Evolutionary conservation across 2,113 vertebrate species (phyloP).

Genomic region (Gulo gulo): DNA sequence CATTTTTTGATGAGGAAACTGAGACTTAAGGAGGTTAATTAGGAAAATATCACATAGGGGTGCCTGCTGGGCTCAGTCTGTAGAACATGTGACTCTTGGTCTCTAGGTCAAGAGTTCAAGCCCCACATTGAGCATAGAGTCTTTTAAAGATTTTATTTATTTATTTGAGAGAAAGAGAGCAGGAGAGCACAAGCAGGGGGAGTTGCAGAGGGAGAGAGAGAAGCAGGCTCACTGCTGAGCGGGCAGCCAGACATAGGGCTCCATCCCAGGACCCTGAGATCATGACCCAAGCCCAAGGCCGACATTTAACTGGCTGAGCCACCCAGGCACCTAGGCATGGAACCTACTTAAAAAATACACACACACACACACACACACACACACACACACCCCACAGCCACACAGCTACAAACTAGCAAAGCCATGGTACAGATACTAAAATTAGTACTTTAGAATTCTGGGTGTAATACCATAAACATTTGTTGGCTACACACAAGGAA

Average conservation of each 20-base stretch:
- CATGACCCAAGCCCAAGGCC: not conserved
- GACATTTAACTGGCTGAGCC: not conserved
- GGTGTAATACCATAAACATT: not conserved
- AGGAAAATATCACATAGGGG: not conserved
- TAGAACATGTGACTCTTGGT: not conserved
- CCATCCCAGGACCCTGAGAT: not conserved
- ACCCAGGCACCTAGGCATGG: not conserved
- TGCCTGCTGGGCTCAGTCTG: not conserved
- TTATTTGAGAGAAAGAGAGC: not conserved
- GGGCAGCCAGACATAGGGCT: not conserved
- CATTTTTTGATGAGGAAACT: not conserved
- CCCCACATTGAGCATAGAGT: not conserved
- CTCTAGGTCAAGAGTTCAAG: not conserved
- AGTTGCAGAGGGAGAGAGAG: not conserved
- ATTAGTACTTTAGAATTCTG: not conserved
- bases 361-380: not conserved
- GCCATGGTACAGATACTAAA: not conserved
- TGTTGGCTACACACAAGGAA: not conserved
- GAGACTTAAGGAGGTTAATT: not conserved
- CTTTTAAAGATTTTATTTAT: not conserved
- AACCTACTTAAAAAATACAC: not conserved
- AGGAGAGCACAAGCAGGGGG: not conserved
- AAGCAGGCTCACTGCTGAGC: not conserved
- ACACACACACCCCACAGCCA: not conserved
- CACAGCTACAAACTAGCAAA: not conserved